Conservation (phyloP, 1,140 invertebrate genomes). For the Dermatophagoides farinae region DNA sequence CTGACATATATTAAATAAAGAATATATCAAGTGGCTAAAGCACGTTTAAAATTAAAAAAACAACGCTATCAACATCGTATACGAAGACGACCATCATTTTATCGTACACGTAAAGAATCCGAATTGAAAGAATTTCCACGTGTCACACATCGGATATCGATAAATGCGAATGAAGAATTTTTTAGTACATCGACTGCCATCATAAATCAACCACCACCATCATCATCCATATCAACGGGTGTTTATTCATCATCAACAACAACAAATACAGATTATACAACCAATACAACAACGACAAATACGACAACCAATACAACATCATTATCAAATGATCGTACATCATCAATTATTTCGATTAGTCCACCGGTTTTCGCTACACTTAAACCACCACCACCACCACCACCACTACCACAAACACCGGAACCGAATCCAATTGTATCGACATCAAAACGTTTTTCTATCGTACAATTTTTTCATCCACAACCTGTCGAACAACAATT, state of each 20-base stretch:
- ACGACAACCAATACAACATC: neutral
- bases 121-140: neutral
- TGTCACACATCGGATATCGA: neutral
- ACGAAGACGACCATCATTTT: neutral
- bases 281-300: neutral
- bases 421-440: too few relatives aligned
- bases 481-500: too few relatives aligned
- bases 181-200: neutral
- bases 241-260: neutral
- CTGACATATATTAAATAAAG: neutral
- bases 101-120: neutral
- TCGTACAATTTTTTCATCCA: too few relatives aligned
- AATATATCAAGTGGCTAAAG: neutral
- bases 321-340: too few relatives aligned
- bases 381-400: neutral
- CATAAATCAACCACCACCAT: neutral
- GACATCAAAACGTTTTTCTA: too few relatives aligned
- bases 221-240: neutral
- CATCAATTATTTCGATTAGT: too few relatives aligned
- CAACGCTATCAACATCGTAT: neutral
- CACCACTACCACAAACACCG: neutral
- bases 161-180: neutral
- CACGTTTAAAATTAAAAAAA: neutral
- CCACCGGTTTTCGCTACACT: too few relatives aligned
- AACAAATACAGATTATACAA: neutral